Percentiles rank a stretch among this genome's conserved stretches.
These are phyloP conservation scores for Noctilio leporinus DNA, from an alignment of 2,113 vertebrate species.

Conservation along the genomic window DNA sequence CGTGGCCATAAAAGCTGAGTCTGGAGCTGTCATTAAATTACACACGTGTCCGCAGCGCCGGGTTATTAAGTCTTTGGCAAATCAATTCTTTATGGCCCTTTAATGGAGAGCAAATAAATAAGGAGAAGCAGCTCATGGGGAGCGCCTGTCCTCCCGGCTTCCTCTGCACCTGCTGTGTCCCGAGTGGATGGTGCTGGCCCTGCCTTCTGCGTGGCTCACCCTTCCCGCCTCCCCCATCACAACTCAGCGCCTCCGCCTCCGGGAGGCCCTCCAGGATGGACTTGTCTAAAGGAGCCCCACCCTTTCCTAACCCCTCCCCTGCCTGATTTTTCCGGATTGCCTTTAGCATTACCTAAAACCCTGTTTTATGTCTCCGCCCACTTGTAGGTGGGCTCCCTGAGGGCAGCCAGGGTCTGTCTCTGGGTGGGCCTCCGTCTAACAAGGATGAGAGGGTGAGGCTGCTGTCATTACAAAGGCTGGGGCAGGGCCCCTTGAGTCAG, in stretches of 20 bases:
- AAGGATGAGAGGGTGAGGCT: background rate
- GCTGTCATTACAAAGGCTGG: background rate
- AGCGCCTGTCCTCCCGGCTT: background rate
- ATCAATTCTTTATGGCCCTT: constrained; percentile 60
- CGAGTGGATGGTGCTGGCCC: rapidly evolving
- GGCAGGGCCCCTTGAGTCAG: background rate
- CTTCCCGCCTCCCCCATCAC: background rate
- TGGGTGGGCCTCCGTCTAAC: rapidly evolving
- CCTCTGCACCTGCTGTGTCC: no score
- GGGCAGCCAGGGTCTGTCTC: background rate
- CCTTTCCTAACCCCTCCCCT: no score
- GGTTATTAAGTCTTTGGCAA: constrained; percentile 57
- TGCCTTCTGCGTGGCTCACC: rapidly evolving
- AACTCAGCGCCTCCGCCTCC: background rate
- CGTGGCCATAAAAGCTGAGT: constrained; percentile 53
- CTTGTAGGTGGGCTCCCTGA: background rate
- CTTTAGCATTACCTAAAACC: background rate
- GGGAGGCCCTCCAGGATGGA: background rate
- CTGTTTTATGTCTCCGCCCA: rapidly evolving
- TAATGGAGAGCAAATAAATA: constrained; percentile 51
- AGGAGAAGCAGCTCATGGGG: background rate
- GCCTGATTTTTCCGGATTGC: background rate
- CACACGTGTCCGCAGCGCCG: background rate
- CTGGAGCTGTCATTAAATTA: constrained; percentile 42
- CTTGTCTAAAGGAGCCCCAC: background rate